Evolutionary conservation across 2,797 vertebrate genomes (phyloP).

Genomic region (Spatula versicolor): DNA sequence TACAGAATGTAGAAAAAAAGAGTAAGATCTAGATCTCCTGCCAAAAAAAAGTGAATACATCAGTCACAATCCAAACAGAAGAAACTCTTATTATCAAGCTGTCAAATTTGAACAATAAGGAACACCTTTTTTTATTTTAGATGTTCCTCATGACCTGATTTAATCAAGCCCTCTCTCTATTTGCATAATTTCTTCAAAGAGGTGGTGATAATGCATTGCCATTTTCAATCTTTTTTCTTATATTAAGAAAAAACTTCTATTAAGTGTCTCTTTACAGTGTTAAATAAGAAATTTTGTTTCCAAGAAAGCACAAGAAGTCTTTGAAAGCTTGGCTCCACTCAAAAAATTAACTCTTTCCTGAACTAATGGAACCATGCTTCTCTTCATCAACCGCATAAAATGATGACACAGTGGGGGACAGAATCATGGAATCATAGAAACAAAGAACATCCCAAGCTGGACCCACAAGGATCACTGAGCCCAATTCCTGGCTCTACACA

Average conservation of each 20-base stretch:
- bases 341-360: neutral
- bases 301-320: neutral
- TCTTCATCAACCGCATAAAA: neutral
- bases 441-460: neutral
- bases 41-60: neutral
- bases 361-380: neutral
- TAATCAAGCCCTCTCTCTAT: slow-evolving; percentile 19
- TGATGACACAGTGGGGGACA: fast-evolving
- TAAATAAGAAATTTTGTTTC: neutral
- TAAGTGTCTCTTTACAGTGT: neutral
- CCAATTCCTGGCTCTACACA: neutral
- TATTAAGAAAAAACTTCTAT: neutral
- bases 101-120: slow-evolving; percentile 40
- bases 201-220: neutral
- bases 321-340: neutral
- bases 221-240: slow-evolving; percentile 15
- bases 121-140: slow-evolving; percentile 28
- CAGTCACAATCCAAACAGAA: neutral
- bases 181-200: slow-evolving; percentile 34
- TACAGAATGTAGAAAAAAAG: neutral
- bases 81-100: slow-evolving; percentile 29
- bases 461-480: neutral
- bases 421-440: neutral
- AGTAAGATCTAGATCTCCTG: neutral
- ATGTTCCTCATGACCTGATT: slow-evolving; percentile 14